Evolutionary conservation across 1,140 invertebrate genomes (phyloP), one percentile per base, ranked within the genome.

Genomic region (Sinella curviseta): DNA sequence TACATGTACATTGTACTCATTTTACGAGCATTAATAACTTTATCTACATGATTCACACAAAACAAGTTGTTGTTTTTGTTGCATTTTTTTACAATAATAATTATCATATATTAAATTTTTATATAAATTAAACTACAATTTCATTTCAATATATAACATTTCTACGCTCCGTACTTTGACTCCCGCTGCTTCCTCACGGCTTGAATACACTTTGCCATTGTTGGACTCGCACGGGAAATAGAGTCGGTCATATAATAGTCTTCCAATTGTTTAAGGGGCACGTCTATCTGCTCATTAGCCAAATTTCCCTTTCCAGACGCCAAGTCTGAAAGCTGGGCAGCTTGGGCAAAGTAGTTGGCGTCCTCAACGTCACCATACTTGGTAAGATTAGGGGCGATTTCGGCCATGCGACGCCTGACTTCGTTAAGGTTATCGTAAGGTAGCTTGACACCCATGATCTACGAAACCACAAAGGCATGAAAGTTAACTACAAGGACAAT

Each of bases 211-310:
- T 99, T 98, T 31, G 97, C 96, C 98, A 99, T 99, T 35, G 97
- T 99, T 78, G 93, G 92, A 20, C 97, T 99, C n/a, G 97, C 95
- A 86, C 97, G 90, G 78, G 94, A 96, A 84, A 99, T 96, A 4
- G 93, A 88, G 87, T 99, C 95, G 14, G 98, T 99, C 96, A 99
- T 99, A 87, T 95, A 99, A 89, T 95, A 99, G 87, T 99, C 97
- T 87, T 95, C 92, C 39, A 99, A 88, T 70, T 91, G 88, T 86
- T 93, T 93, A 77, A 94, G 89, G 83, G 93, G 91, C 0, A 97
- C 91, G 81, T 93, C 92, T 39, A 98, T 85, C 39, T 92, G 90
- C 33, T 90, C 88, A 79, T 88, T 87, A 12, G 89, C 87, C 16
- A 92, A 86, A 0, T 90, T 86, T 54, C 87, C 88, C 79, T 89